Evolutionary conservation across 2,888 invertebrate species (phyloP).

Genomic region (Brachypalpus laphriformis): DNA sequence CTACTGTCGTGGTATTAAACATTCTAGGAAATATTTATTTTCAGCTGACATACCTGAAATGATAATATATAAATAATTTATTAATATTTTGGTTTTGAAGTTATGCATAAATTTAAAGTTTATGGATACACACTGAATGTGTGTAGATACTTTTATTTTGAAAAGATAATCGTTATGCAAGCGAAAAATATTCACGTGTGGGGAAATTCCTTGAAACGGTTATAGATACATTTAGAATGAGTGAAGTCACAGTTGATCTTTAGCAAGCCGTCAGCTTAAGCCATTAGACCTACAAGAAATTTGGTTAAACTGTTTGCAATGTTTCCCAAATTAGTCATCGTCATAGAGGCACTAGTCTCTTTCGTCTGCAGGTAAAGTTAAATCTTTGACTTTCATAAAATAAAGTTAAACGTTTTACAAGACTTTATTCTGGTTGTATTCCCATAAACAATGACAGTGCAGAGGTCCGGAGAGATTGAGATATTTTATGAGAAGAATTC

Average conservation of each 20-base stretch:
- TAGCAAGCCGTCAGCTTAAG: no score
- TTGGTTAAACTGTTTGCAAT: background rate
- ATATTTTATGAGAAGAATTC: conserved; percentile 13
- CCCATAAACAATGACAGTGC: conserved; percentile 5
- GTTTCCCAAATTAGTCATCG: background rate
- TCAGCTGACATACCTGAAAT: conserved; percentile 51
- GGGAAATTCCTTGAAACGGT: background rate
- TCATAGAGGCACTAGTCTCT: background rate
- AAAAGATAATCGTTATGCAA: background rate
- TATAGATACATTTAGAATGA: background rate
- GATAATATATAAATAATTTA: conserved; percentile 12
- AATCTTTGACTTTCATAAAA: conserved; percentile 18
- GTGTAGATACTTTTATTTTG: background rate
- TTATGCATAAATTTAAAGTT: background rate
- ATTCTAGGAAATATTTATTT: conserved; percentile 19
- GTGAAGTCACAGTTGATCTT: background rate
- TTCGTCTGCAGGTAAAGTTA: background rate
- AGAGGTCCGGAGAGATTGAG: background rate
- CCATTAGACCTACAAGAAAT: background rate
- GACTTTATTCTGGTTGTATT: background rate
- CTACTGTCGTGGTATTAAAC: background rate
- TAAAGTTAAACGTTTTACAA: conserved; percentile 33
- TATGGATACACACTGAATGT: background rate
- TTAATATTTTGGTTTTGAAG: background rate
- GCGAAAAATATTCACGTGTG: background rate